These are phyloP conservation scores for Campylomormyrus tamandua DNA, from an alignment of 2,113 vertebrate species.

Conservation along the genomic window DNA sequence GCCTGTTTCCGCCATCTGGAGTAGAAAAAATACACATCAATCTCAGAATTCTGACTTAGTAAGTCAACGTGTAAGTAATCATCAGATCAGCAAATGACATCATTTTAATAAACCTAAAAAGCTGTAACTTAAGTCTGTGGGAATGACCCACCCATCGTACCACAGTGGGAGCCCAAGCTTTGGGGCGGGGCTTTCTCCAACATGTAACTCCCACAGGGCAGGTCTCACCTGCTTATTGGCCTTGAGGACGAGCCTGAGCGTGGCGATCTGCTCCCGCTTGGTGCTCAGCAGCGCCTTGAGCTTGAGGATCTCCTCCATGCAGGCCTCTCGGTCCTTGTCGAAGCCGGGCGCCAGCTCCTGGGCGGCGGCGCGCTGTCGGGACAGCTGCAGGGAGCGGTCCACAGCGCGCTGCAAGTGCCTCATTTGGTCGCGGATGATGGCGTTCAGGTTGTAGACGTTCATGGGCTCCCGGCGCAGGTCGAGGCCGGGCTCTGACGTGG, in stretches of 20 bases:
- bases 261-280: slow-evolving; percentile 95
- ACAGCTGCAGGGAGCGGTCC: slow-evolving; percentile 87
- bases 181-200: not conserved
- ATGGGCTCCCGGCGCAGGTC: slow-evolving; percentile 94
- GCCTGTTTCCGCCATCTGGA: too few species aligned
- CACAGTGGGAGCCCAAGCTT: not conserved
- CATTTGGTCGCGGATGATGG: slow-evolving; percentile 96
- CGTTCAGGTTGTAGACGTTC: slow-evolving; percentile 98
- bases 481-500: slow-evolving; percentile 68
- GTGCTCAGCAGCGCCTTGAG: slow-evolving; percentile 93
- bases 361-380: slow-evolving; percentile 84
- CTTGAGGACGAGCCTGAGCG: slow-evolving; percentile 86
- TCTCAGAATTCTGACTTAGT: too few species aligned
- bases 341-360: slow-evolving; percentile 83
- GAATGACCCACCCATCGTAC: not conserved
- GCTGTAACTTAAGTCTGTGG: not conserved
- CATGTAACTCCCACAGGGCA: not conserved
- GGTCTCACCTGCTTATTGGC: slow-evolving; percentile 89
- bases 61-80: not conserved
- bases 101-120: not conserved
- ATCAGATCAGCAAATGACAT: not conserved
- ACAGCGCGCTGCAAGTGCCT: slow-evolving; percentile 95
- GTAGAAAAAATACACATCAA: too few species aligned
- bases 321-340: slow-evolving; percentile 92
- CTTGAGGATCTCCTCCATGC: slow-evolving; percentile 96